Conservation (phyloP, 1,140 invertebrate species). For the Cherax quadricarinatus region DNA sequence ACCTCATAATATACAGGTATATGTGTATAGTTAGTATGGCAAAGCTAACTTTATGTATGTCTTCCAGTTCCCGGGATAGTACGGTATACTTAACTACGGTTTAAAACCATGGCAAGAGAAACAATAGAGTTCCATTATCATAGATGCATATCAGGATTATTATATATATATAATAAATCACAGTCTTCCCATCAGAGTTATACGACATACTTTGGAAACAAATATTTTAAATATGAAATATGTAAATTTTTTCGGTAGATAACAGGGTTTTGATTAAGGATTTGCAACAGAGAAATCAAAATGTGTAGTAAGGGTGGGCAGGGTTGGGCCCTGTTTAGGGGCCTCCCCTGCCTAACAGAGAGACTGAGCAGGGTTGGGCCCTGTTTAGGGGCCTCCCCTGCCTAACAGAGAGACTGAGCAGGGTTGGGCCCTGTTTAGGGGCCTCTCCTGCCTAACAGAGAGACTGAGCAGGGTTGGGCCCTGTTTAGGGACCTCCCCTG, state of each 20-base stretch:
- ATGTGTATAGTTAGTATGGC: background rate
- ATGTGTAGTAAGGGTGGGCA: background rate
- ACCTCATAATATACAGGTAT: constrained; percentile 3
- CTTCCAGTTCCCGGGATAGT: background rate
- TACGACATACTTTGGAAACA: background rate
- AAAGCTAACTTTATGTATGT: background rate
- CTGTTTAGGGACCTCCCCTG: too few relatives aligned
- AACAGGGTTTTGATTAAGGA: background rate
- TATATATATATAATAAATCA: background rate
- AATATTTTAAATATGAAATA: background rate
- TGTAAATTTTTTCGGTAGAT: constrained; percentile 11
- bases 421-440: too few relatives aligned
- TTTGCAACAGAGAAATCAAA: background rate
- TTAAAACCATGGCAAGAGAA: background rate
- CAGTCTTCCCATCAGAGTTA: constrained; percentile 8
- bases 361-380: too few relatives aligned
- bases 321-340: too few relatives aligned
- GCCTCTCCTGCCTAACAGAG: too few relatives aligned
- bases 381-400: too few relatives aligned
- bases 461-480: background rate
- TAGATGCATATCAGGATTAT: background rate
- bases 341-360: background rate
- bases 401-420: too few relatives aligned
- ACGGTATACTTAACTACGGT: background rate
- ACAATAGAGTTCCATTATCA: background rate